Evolutionary conservation across 2,113 vertebrate species (phyloP).

Genomic region (Gobiocypris rarus): DNA sequence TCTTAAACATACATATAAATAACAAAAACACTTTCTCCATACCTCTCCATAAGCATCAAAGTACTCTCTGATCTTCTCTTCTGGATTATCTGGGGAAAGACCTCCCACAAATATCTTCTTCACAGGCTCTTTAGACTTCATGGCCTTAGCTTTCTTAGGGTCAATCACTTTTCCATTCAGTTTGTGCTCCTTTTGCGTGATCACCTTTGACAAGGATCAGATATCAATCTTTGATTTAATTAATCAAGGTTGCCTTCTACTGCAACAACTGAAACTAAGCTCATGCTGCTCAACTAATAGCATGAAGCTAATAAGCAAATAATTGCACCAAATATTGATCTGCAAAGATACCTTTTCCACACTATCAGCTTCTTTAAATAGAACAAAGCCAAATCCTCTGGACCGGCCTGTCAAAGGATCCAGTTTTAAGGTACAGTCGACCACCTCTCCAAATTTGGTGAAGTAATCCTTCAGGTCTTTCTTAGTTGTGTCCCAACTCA

Average conservation of each 20-base stretch:
- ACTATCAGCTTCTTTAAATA: slow-evolving; percentile 94
- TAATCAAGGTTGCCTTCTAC: neutral
- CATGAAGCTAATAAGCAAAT: neutral
- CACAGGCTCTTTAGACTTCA: slow-evolving; percentile 98
- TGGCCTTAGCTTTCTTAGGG: slow-evolving; percentile 98
- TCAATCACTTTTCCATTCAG: slow-evolving; percentile 99
- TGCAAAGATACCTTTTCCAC: slow-evolving; percentile 89
- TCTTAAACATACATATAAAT: too few relatives aligned
- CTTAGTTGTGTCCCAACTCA: slow-evolving; percentile 99
- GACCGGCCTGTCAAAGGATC: slow-evolving; percentile 97
- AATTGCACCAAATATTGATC: neutral
- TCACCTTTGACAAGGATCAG: slow-evolving; percentile 80
- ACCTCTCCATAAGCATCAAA: slow-evolving; percentile 97
- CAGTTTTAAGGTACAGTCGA: slow-evolving; percentile 97
- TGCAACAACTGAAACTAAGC: neutral
- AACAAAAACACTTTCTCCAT: slow-evolving; percentile 14
- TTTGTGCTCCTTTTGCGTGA: slow-evolving; percentile 96
- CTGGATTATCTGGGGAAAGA: slow-evolving; percentile 96
- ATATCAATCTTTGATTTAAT: neutral
- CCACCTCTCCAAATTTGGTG: slow-evolving; percentile 95
- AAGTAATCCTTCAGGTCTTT: slow-evolving; percentile 99
- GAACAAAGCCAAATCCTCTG: slow-evolving; percentile 95
- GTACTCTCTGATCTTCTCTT: slow-evolving; percentile 97
- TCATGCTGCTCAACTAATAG: neutral
- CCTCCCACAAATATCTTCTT: slow-evolving; percentile 99